A percentile compares a stretch with the other conserved stretches of the same genome.
These are phyloP conservation scores for Procambarus virginalis DNA, from an alignment of 1,140 invertebrate species.

Conservation along the genomic window DNA sequence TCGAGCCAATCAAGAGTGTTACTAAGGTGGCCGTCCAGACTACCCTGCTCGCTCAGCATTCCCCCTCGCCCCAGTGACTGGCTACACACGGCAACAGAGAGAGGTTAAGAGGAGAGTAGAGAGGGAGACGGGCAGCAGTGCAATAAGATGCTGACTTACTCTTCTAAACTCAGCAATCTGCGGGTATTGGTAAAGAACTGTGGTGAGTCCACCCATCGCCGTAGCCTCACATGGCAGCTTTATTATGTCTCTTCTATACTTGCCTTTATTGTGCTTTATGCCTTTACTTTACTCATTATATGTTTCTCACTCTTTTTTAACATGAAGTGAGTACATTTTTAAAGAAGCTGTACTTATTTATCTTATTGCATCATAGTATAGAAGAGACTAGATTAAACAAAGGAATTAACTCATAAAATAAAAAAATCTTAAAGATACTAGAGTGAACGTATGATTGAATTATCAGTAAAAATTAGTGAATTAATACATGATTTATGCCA, in stretches of 20 bases:
- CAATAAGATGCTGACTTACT: constrained; percentile 67
- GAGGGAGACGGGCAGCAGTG: constrained; percentile 30
- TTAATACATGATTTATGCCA: not conserved
- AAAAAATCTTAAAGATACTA: not conserved
- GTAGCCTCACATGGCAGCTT: not conserved
- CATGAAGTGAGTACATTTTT: too few species aligned
- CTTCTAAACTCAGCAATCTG: constrained; percentile 69
- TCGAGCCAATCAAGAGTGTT: too few species aligned
- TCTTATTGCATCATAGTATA: not conserved
- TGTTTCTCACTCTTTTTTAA: not conserved
- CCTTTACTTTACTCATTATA: not conserved
- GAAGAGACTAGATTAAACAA: constrained; percentile 1
- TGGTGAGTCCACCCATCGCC: constrained; percentile 32
- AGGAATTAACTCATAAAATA: constrained; percentile 13
- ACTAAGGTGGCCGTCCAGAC: not conserved
- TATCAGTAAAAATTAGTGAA: not conserved
- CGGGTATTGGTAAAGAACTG: constrained; percentile 51
- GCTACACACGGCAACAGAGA: constrained; percentile 27
- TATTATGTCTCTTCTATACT: constrained; percentile 3
- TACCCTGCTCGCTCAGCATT: constrained; percentile 12
- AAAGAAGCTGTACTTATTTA: not conserved
- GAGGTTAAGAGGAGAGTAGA: constrained; percentile 19
- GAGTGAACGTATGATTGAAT: not conserved
- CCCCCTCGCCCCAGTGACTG: not conserved
- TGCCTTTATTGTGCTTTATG: not conserved